These are phyloP conservation scores for Drosophila testacea DNA, from an alignment of 2,888 invertebrate species.

Conservation along the genomic window DNA sequence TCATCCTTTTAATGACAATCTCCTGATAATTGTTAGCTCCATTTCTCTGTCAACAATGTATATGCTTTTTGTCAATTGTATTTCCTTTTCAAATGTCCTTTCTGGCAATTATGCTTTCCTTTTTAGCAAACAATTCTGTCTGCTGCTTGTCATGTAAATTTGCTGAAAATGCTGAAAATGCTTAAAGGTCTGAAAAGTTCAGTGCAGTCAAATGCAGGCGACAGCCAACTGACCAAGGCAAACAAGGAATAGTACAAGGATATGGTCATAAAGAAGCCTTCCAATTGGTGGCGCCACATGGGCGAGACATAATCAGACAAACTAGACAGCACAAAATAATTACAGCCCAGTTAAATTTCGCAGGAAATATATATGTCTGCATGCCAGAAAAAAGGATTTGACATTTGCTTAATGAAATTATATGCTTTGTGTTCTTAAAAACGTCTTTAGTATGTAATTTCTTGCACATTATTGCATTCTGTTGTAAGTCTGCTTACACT, in stretches of 20 bases:
- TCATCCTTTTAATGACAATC: constrained; percentile 57
- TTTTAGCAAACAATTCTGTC: constrained; percentile 59
- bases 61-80: constrained; percentile 55
- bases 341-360: constrained; percentile 47
- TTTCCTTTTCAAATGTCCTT: constrained; percentile 63
- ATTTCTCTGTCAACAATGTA: constrained; percentile 20
- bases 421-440: not conserved
- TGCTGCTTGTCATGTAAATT: constrained; percentile 22
- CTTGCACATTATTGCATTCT: no score
- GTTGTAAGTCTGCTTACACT: no score
- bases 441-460: no score
- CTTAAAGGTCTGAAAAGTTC: constrained; percentile 52
- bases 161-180: constrained; percentile 23
- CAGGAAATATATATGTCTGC: constrained; percentile 1
- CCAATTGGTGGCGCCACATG: constrained; percentile 68
- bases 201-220: constrained; percentile 64
- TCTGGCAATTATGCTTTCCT: constrained; percentile 67
- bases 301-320: constrained; percentile 64
- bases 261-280: constrained; percentile 50
- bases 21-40: constrained; percentile 50
- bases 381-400: not conserved
- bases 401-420: not conserved
- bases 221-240: constrained; percentile 26
- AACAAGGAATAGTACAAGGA: constrained; percentile 23
- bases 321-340: constrained; percentile 37